Evolutionary conservation across 2,113 vertebrate species (phyloP).

Genomic region (Eonycteris spelaea): DNA sequence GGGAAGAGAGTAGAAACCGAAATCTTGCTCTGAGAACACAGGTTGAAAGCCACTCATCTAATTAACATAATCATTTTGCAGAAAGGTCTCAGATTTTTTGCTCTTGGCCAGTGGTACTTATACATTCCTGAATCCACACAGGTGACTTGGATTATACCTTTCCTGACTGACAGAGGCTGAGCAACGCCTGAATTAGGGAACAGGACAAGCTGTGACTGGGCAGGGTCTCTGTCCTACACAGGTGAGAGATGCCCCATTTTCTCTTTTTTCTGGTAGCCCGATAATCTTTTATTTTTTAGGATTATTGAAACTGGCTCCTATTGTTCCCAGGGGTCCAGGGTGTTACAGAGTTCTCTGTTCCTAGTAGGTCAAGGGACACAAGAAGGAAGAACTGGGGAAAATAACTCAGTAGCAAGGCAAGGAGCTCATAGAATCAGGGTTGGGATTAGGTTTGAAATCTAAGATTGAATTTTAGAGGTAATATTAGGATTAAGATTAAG

Average conservation of each 20-base stretch:
- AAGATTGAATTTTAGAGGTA: slow-evolving; percentile 21
- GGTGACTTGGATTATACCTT: neutral
- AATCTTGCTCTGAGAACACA: neutral
- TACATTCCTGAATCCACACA: neutral
- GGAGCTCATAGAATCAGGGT: neutral
- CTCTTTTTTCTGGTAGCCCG: slow-evolving; percentile 1
- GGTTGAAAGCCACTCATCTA: neutral
- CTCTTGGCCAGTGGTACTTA: neutral
- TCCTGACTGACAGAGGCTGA: neutral
- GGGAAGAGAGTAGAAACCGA: neutral
- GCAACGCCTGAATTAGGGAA: neutral
- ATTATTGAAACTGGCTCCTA: neutral
- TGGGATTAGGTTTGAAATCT: slow-evolving; percentile 4
- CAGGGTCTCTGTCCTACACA: neutral
- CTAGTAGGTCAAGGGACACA: neutral
- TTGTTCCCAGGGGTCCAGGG: neutral
- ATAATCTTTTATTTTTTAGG: neutral
- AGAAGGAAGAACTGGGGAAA: neutral
- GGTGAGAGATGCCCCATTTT: neutral
- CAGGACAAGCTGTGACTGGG: neutral
- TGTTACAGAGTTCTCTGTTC: neutral
- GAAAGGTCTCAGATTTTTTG: neutral
- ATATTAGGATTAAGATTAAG: slow-evolving; percentile 37
- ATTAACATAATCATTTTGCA: neutral
- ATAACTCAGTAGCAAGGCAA: neutral